A percentile compares a stretch with the other conserved stretches of the same genome.
These are phyloP conservation scores for Eurystomus gularis DNA, from an alignment of 2,113 vertebrate species.

Conservation along the genomic window DNA sequence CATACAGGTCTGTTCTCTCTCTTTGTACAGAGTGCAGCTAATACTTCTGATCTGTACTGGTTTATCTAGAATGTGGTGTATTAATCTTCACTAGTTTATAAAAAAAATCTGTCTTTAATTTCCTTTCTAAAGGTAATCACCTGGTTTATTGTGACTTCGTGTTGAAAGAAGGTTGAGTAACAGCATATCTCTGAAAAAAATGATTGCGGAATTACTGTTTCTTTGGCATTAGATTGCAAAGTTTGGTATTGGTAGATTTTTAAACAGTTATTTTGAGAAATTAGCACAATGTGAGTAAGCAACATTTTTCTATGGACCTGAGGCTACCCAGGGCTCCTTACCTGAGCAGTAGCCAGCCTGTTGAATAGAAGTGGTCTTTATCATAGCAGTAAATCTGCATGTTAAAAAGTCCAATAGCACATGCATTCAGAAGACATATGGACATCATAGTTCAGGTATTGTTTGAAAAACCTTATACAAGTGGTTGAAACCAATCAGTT, in stretches of 20 bases:
- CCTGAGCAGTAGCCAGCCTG: neutral
- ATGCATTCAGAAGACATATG: neutral
- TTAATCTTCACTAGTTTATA: neutral
- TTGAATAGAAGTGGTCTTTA: neutral
- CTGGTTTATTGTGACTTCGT: neutral
- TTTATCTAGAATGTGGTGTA: neutral
- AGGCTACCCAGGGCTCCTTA: neutral
- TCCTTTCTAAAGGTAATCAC: neutral
- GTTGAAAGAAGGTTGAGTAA: neutral
- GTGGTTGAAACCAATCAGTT: neutral
- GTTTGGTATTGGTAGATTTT: neutral
- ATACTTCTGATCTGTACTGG: neutral
- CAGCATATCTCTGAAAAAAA: neutral
- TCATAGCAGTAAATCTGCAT: neutral
- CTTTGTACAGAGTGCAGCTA: neutral
- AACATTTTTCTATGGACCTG: neutral
- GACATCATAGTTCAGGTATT: neutral
- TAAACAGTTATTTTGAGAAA: neutral
- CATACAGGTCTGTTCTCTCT: accelerated
- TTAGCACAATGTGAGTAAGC: neutral
- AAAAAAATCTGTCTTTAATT: neutral
- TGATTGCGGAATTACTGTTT: neutral
- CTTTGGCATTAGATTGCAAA: neutral
- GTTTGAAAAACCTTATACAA: neutral
- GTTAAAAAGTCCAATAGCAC: neutral